Evolutionary conservation across 2,797 vertebrate genomes (phyloP).

Genomic region (Geotrypetes seraphini): DNA sequence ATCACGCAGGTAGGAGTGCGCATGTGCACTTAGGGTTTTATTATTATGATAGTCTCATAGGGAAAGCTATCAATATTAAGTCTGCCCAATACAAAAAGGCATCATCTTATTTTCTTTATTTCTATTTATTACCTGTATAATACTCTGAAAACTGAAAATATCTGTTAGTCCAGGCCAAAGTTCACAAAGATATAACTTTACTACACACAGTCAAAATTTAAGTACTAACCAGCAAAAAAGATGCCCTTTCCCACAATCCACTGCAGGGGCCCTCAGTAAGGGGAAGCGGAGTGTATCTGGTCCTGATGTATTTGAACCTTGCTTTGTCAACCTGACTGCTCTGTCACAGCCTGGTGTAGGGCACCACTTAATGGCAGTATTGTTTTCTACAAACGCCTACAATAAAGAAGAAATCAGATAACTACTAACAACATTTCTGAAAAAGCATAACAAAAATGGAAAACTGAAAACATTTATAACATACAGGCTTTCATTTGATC

Average conservation of each 20-base stretch:
- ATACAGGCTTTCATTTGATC: no score
- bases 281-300: conserved; percentile 81
- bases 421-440: no score
- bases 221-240: conserved; percentile 91
- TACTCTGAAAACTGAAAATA: no score
- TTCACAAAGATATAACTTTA: neutral
- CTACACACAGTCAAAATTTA: neutral
- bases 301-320: conserved; percentile 66
- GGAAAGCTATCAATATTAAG: no score
- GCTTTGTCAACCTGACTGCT: conserved; percentile 83
- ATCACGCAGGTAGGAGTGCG: no score
- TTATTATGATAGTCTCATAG: no score
- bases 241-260: conserved; percentile 95
- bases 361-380: conserved; percentile 95
- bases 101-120: no score
- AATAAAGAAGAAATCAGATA: conserved; percentile 7
- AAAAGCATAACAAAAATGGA: no score
- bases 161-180: neutral
- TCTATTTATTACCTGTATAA: no score
- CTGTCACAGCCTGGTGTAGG: conserved; percentile 87
- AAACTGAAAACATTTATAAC: no score
- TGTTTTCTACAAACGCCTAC: conserved; percentile 98
- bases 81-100: no score
- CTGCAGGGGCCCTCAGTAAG: conserved; percentile 84
- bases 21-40: no score